These are phyloP conservation scores for Bos taurus DNA, from an alignment of 2,113 vertebrate species.

Conservation along the genomic window DNA sequence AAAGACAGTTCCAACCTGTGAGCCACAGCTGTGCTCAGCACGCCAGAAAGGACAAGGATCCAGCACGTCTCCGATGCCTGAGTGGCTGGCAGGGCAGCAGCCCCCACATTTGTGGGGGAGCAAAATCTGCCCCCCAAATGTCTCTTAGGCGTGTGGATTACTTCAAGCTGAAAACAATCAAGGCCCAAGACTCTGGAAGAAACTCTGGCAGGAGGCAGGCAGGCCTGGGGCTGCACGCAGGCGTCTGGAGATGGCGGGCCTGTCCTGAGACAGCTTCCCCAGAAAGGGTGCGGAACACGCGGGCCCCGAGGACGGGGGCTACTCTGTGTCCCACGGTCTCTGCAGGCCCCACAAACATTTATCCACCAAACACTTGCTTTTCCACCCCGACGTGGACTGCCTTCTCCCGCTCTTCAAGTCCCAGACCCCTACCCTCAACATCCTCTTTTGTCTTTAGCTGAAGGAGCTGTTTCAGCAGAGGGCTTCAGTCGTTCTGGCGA, in stretches of 20 bases:
- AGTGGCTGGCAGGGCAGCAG: fast-evolving
- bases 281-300: neutral
- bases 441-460: neutral
- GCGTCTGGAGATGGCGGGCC: neutral
- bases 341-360: neutral
- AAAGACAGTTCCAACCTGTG: neutral
- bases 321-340: fast-evolving
- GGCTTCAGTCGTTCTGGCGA: fast-evolving
- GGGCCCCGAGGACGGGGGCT: neutral
- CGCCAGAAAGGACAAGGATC: neutral
- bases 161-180: neutral
- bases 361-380: neutral
- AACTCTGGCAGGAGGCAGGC: neutral
- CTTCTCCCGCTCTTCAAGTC: neutral
- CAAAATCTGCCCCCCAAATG: neutral
- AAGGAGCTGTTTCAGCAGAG: neutral
- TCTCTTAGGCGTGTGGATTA: neutral
- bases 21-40: too few species aligned
- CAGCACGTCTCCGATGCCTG: fast-evolving
- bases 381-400: neutral
- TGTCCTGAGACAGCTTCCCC: neutral
- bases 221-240: neutral
- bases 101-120: neutral
- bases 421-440: neutral
- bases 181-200: neutral